Evolutionary conservation across 30 jellyfish, hydroid and myxozoan species (phyloP).

Genomic region (Aurelia aurita): DNA sequence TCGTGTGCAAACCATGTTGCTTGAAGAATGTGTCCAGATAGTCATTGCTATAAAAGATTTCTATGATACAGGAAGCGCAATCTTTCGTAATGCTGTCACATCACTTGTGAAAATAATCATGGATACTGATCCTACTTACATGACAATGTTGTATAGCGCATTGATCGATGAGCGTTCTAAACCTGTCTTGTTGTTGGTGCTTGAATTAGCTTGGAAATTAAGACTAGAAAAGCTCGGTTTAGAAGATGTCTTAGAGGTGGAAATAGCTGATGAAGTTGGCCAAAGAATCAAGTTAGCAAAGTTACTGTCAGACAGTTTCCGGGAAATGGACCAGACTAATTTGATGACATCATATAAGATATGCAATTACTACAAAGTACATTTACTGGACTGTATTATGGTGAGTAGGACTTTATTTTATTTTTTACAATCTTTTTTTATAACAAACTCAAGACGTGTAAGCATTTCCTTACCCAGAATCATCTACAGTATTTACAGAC

Average conservation of each 20-base stretch:
- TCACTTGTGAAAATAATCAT: conserved; percentile 41
- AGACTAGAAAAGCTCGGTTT: conserved; percentile 36
- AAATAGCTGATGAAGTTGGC: conserved; percentile 21
- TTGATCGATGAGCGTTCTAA: conserved; percentile 41
- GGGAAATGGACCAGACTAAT: background rate
- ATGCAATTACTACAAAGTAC: conserved; percentile 69
- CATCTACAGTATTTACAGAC: too few species aligned
- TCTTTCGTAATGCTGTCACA: conserved; percentile 40
- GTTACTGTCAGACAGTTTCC: conserved; percentile 40
- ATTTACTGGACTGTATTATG: conserved; percentile 64
- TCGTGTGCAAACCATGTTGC: conserved; percentile 56
- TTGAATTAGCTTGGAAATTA: conserved; percentile 60
- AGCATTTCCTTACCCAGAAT: too few species aligned
- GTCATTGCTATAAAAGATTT: conserved; percentile 49
- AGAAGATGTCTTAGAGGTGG: conserved; percentile 33
- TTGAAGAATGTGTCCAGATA: conserved; percentile 62
- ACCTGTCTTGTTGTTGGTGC: conserved; percentile 44
- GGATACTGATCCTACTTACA: conserved; percentile 28
- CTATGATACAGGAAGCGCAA: conserved; percentile 32
- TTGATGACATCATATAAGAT: conserved; percentile 59
- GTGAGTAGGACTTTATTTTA: conserved; percentile 12
- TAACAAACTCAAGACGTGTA: too few species aligned
- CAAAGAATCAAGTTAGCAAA: conserved; percentile 40
- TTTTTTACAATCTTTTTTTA: background rate
- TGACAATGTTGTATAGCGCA: conserved; percentile 42